phyloP scores from a whole-genome alignment of 2,113 vertebrate genomes.

The Antigone vipio region DNA sequence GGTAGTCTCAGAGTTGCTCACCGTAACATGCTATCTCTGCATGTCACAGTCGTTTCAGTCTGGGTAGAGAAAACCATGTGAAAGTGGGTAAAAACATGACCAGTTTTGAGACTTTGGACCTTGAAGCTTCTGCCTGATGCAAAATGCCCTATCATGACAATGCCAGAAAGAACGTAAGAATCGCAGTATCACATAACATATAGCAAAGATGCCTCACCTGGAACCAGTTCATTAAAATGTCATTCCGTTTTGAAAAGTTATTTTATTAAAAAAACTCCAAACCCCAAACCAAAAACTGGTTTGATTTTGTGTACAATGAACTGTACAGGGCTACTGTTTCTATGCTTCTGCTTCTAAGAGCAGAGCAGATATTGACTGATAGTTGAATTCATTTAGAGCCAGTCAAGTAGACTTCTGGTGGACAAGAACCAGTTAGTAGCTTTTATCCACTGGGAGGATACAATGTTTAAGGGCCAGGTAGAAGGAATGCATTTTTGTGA shows the following conservation, averaged over 20 bases:
- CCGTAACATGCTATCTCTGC: background rate
- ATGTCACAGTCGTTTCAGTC: background rate
- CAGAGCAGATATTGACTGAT: background rate
- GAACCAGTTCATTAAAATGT: background rate
- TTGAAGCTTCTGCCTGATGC: background rate
- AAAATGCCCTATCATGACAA: background rate
- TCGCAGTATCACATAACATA: background rate
- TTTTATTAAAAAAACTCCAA: background rate
- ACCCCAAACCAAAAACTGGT: background rate
- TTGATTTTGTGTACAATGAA: background rate
- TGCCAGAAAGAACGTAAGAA: background rate
- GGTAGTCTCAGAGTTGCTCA: background rate
- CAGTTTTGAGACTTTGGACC: background rate
- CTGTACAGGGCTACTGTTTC: background rate
- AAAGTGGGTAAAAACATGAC: background rate
- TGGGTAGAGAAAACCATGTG: background rate
- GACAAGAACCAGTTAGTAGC: background rate
- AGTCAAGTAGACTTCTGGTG: background rate
- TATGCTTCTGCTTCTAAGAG: background rate
- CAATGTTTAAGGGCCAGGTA: background rate
- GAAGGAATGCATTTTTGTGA: background rate
- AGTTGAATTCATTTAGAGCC: background rate
- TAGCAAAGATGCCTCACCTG: background rate
- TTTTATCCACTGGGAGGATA: background rate
- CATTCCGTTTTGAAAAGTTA: background rate